phyloP scores from a whole-genome alignment of 2,797 vertebrate species.

The Typhlichthys eigenmanni region DNA sequence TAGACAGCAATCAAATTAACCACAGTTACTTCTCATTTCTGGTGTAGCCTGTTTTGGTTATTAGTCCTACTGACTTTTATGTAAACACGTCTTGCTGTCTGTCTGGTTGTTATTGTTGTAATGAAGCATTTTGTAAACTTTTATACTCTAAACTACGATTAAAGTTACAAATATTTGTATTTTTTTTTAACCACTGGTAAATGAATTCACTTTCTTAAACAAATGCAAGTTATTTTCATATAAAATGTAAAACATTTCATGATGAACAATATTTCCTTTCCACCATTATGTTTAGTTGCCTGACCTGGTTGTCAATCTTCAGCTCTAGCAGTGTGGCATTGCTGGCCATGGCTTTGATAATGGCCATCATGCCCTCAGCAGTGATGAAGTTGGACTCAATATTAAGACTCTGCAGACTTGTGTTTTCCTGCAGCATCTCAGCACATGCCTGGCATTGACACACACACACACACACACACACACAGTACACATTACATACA shows the following conservation, averaged over 20 bases:
- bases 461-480: conserved; percentile 9
- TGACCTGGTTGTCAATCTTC: conserved; percentile 94
- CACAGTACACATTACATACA: neutral
- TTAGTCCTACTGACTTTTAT: too few relatives aligned
- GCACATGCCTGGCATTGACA: conserved; percentile 81
- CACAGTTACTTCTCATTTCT: neutral
- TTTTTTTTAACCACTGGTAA: too few relatives aligned
- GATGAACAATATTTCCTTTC: neutral
- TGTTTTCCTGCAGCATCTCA: conserved; percentile 91
- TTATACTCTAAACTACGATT: too few relatives aligned
- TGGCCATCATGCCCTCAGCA: conserved; percentile 85
- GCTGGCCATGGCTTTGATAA: conserved; percentile 83
- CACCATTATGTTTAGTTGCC: neutral
- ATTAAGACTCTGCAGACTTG: conserved; percentile 88
- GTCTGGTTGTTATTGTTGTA: too few relatives aligned
- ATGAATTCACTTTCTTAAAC: too few relatives aligned
- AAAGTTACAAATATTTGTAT: too few relatives aligned
- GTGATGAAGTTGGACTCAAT: conserved; percentile 98
- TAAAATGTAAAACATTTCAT: too few relatives aligned
- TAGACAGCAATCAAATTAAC: neutral
- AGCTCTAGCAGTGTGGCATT: conserved; percentile 86
- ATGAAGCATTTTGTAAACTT: too few relatives aligned
- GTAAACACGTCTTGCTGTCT: too few relatives aligned
- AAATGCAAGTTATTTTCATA: too few relatives aligned
- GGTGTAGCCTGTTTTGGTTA: too few relatives aligned